Evolutionary conservation across 2,113 vertebrate genomes (phyloP).

Genomic region (Sphaerodactylus townsendi): DNA sequence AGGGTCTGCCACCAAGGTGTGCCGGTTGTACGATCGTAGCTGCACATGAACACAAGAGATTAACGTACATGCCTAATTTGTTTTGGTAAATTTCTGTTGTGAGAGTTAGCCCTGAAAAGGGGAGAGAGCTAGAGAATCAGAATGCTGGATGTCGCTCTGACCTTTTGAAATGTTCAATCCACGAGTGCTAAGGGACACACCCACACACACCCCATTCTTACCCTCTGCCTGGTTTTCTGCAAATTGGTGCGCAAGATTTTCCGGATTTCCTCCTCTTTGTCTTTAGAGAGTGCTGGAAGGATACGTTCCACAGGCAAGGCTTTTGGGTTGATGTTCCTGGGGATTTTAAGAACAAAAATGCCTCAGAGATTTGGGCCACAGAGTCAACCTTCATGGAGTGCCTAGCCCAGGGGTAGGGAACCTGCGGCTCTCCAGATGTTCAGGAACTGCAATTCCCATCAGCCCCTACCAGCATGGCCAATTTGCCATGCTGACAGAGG

Average conservation of each 20-base stretch:
- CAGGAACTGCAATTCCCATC: too few relatives aligned
- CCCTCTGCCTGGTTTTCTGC: conserved; percentile 95
- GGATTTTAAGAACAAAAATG: not conserved
- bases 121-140: not conserved
- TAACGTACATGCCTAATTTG: not conserved
- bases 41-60: conserved; percentile 52
- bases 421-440: too few relatives aligned
- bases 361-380: not conserved
- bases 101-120: not conserved
- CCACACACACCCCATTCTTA: conserved; percentile 54
- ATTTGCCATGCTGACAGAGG: too few relatives aligned
- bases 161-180: not conserved
- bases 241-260: conserved; percentile 94
- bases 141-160: not conserved
- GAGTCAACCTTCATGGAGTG: not conserved
- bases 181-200: not conserved
- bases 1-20: conserved; percentile 91
- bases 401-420: too few relatives aligned
- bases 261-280: conserved; percentile 95
- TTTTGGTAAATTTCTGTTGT: too few relatives aligned
- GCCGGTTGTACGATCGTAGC: conserved; percentile 95
- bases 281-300: conserved; percentile 87
- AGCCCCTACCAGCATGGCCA: too few relatives aligned
- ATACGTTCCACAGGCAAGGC: conserved; percentile 75
- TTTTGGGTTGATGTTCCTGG: conserved; percentile 92